Conservation (phyloP, 2,888 invertebrate genomes). For the Ochropleura plecta region DNA sequence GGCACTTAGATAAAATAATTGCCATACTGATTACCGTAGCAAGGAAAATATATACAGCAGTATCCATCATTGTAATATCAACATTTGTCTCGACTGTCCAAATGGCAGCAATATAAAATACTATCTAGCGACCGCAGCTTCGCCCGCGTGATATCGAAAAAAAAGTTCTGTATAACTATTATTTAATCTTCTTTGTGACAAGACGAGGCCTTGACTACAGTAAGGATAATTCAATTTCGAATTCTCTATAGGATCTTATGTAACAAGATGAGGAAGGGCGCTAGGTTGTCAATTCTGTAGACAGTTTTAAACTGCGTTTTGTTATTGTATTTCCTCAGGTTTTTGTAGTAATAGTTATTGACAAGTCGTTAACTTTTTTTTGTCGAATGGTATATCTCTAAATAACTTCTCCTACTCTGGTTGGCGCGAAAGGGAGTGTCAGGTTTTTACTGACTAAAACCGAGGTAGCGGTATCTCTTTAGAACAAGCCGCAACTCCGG, state of each 20-base stretch:
- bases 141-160: too few relatives aligned
- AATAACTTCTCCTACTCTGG: too few relatives aligned
- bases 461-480: too few relatives aligned
- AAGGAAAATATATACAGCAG: background rate
- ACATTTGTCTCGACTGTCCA: constrained; percentile 47
- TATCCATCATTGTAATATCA: constrained; percentile 41
- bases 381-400: too few relatives aligned
- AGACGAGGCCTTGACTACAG: constrained; percentile 7
- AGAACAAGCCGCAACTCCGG: too few relatives aligned
- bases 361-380: too few relatives aligned
- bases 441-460: too few relatives aligned
- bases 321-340: background rate
- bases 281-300: constrained; percentile 11
- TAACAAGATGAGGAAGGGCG: constrained; percentile 27
- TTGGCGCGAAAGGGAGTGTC: too few relatives aligned
- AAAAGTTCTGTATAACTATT: background rate
- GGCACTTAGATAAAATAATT: constrained; percentile 51
- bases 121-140: background rate
- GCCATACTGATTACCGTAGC: constrained; percentile 45
- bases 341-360: too few relatives aligned
- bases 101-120: constrained; percentile 41
- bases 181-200: constrained; percentile 33
- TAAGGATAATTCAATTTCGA: constrained; percentile 57
- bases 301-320: constrained; percentile 3
- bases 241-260: constrained; percentile 38